Percentiles rank a stretch among this genome's conserved stretches.
Evolutionary conservation across 2,113 vertebrate species (phyloP).

Genomic region (Otocyon megalotis): DNA sequence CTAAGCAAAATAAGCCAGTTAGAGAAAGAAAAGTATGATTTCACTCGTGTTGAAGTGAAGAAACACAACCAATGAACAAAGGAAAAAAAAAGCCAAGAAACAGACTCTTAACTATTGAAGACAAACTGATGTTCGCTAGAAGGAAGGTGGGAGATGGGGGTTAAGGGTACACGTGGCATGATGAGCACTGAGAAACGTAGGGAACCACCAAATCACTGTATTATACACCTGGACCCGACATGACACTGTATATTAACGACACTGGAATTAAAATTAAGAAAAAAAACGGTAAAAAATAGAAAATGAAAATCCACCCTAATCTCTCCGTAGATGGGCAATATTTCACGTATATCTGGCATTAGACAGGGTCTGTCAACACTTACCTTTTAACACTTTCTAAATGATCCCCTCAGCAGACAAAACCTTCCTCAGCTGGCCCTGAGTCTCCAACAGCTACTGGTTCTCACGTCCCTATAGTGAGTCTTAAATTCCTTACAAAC

Average conservation of each 20-base stretch:
- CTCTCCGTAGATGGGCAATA: background rate
- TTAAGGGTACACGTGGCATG: background rate
- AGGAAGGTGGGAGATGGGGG: background rate
- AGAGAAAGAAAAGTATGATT: background rate
- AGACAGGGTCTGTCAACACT: background rate
- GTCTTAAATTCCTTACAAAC: background rate
- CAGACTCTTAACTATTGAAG: background rate
- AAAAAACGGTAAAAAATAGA: background rate
- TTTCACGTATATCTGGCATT: background rate
- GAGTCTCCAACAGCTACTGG: constrained; percentile 28
- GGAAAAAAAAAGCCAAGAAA: background rate
- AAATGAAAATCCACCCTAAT: background rate
- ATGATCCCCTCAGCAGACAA: constrained; percentile 1
- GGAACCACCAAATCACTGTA: background rate
- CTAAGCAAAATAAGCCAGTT: background rate
- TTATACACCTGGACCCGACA: background rate
- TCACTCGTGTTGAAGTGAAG: background rate
- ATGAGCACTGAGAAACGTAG: background rate
- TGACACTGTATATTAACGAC: background rate
- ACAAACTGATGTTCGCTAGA: background rate
- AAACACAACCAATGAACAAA: background rate
- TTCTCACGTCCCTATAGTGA: background rate
- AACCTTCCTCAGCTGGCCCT: constrained; percentile 30
- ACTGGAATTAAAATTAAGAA: background rate
- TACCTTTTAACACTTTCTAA: background rate